Percentiles rank a stretch among this genome's conserved stretches.
phyloP scores from a whole-genome alignment of 2,888 invertebrate genomes.

The Heteromyza rotundicornis region DNA sequence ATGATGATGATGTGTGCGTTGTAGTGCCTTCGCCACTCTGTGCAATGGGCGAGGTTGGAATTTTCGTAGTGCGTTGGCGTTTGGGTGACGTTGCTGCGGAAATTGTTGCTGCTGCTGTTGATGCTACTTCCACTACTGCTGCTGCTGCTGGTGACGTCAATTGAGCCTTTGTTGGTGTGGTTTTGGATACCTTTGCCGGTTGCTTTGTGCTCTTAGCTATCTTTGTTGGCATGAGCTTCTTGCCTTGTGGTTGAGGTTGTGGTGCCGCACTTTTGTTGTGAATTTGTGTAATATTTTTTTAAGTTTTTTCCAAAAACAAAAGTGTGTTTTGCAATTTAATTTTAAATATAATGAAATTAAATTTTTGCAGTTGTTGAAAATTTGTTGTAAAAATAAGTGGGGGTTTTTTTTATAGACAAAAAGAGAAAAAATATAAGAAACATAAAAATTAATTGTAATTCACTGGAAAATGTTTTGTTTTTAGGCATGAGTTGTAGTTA shows the following conservation, averaged over 20 bases:
- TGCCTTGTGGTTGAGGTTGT: background rate
- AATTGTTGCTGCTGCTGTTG: background rate
- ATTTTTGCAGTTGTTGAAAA: background rate
- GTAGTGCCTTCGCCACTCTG: slow-evolving; percentile 25
- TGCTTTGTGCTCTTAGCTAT: background rate
- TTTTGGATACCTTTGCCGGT: slow-evolving; percentile 2
- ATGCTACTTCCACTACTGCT: background rate
- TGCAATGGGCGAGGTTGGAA: background rate
- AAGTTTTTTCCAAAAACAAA: slow-evolving; percentile 25
- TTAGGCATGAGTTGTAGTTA: slow-evolving; percentile 12
- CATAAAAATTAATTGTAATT: background rate
- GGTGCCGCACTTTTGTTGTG: slow-evolving; percentile 21
- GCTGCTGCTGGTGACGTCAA: background rate
- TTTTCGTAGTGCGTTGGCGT: slow-evolving; percentile 23
- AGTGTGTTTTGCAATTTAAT: slow-evolving; percentile 20
- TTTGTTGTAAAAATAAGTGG: background rate
- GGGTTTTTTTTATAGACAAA: background rate
- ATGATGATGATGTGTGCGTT: slow-evolving; percentile 29
- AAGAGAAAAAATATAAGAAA: background rate
- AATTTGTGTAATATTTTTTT: slow-evolving; percentile 40
- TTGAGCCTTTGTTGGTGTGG: slow-evolving; percentile 4
- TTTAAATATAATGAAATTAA: background rate
- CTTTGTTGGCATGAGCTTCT: background rate
- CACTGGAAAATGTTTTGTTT: slow-evolving; percentile 1
- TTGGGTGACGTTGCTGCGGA: slow-evolving; percentile 14